Percentiles rank a stretch among this genome's conserved stretches.
Evolutionary conservation across 1,140 invertebrate genomes (phyloP).

Genomic region (Zaprionus ornatus): DNA sequence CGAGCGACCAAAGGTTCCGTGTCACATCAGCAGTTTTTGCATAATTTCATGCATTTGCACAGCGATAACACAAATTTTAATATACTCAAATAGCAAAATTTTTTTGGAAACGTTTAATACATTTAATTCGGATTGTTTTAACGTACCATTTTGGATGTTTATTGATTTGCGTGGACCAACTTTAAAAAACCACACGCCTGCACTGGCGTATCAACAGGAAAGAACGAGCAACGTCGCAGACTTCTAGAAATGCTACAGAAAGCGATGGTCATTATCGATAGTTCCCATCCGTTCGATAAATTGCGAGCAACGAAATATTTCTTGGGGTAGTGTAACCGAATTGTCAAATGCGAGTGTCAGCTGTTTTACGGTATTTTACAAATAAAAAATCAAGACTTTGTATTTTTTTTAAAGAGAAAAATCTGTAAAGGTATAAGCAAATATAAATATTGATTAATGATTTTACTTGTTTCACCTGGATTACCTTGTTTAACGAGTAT

Average conservation of each 20-base stretch:
- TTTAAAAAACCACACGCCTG: slow-evolving; percentile 91
- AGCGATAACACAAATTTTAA: slow-evolving; percentile 39
- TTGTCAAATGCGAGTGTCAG: neutral
- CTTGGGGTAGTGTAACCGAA: neutral
- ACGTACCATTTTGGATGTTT: slow-evolving; percentile 95
- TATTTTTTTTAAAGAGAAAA: neutral
- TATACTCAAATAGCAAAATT: neutral
- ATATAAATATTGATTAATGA: neutral
- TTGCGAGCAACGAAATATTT: neutral
- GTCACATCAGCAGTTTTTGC: slow-evolving; percentile 57
- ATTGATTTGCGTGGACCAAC: slow-evolving; percentile 87
- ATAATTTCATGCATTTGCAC: slow-evolving; percentile 16
- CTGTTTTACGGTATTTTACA: neutral
- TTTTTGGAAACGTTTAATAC: neutral
- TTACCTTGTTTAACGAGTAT: neutral
- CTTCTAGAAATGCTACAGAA: slow-evolving; percentile 21
- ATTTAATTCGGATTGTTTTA: slow-evolving; percentile 47
- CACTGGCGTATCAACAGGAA: slow-evolving; percentile 91
- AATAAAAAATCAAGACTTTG: neutral
- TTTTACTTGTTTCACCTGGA: neutral
- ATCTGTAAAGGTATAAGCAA: no score
- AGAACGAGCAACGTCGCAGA: slow-evolving; percentile 76
- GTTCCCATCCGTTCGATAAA: neutral
- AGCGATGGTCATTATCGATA: slow-evolving; percentile 17
- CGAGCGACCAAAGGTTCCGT: slow-evolving; percentile 14